phyloP scores from a whole-genome alignment of 2,888 invertebrate species.

The Dolomedes plantarius region DNA sequence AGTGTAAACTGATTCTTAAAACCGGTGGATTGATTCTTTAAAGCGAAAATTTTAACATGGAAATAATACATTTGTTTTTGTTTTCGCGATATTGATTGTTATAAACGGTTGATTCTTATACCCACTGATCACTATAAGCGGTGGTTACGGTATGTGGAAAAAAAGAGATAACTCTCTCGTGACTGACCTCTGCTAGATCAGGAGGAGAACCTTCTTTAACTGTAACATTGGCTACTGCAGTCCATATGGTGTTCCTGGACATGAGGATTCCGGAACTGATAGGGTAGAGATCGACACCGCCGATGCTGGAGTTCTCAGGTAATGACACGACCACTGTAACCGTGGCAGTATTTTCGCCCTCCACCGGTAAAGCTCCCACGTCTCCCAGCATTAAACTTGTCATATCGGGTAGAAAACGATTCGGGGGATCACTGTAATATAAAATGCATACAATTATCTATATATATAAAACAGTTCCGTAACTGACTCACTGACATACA shows the following conservation, averaged over 20 bases:
- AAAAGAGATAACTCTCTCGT: neutral
- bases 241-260: constrained; percentile 16
- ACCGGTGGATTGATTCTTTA: too few relatives aligned
- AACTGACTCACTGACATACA: too few relatives aligned
- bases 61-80: too few relatives aligned
- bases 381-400: neutral
- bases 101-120: too few relatives aligned
- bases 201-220: constrained; percentile 10
- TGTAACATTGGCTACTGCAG: constrained; percentile 29
- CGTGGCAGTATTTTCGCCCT: neutral
- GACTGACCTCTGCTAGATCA: neutral
- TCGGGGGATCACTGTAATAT: neutral
- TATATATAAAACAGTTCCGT: too few relatives aligned
- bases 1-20: too few relatives aligned
- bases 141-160: too few relatives aligned
- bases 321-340: neutral
- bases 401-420: neutral
- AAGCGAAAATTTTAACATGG: too few relatives aligned
- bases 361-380: neutral
- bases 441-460: too few relatives aligned
- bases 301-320: neutral
- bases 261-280: constrained; percentile 24
- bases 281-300: constrained; percentile 24
- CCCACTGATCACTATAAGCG: too few relatives aligned
- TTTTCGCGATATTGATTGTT: too few relatives aligned